Percentiles rank a stretch among this genome's conserved stretches.
These are phyloP conservation scores for Microdon myrmicae DNA, from an alignment of 2,888 invertebrate species.

Conservation along the genomic window DNA sequence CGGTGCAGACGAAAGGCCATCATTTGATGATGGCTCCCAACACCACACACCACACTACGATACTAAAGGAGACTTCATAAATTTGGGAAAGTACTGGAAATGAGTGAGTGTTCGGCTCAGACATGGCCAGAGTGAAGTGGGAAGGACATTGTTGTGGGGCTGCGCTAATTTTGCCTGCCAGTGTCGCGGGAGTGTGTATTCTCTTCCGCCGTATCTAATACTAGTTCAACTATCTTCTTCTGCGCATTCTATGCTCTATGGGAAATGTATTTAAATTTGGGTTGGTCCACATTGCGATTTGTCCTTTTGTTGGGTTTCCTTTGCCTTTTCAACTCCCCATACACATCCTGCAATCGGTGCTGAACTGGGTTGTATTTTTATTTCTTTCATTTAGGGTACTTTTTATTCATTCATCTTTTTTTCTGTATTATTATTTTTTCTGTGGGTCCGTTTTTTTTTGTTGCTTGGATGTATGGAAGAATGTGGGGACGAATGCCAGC, in stretches of 20 bases:
- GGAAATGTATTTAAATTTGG: conserved; percentile 52
- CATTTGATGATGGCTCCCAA: conserved; percentile 16
- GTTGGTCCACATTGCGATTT: conserved; percentile 52
- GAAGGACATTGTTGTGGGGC: conserved; percentile 15
- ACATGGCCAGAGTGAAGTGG: conserved; percentile 5
- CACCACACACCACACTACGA: conserved; percentile 2
- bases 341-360: conserved; percentile 25
- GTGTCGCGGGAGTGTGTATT: conserved; percentile 50
- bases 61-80: conserved; percentile 41
- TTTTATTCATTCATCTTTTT: too few relatives aligned
- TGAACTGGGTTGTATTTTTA: too few relatives aligned
- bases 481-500: background rate
- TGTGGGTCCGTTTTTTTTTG: too few relatives aligned
- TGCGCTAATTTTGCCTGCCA: conserved; percentile 46
- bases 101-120: conserved; percentile 43
- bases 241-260: conserved; percentile 38
- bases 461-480: too few relatives aligned
- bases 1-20: conserved; percentile 20
- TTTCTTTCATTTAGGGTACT: too few relatives aligned
- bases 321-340: conserved; percentile 26
- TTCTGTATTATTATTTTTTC: too few relatives aligned
- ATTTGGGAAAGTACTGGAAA: conserved; percentile 47
- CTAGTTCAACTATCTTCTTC: conserved; percentile 46
- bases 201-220: conserved; percentile 49
- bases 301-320: conserved; percentile 49